Percentiles rank a stretch among this genome's conserved stretches.
These are phyloP conservation scores for Cataglyphis cursor DNA, from an alignment of 2,888 invertebrate genomes.

Conservation along the genomic window DNA sequence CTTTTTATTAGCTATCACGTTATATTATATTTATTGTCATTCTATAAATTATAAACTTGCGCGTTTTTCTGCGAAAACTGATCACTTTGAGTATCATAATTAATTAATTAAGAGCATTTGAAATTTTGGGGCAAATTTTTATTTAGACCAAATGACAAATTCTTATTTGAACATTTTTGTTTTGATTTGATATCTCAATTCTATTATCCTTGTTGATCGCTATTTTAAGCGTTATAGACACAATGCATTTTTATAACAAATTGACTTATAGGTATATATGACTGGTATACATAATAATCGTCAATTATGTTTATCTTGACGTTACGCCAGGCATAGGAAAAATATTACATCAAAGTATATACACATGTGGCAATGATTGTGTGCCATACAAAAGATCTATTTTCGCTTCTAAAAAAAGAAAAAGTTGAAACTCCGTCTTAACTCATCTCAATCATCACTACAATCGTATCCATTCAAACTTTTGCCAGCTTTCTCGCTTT, in stretches of 20 bases:
- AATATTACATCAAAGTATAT: constrained; percentile 25
- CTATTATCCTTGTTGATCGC: neutral
- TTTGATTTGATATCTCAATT: neutral
- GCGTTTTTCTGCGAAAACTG: neutral
- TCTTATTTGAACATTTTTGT: neutral
- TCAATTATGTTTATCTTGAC: constrained; percentile 46
- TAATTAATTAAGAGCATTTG: neutral
- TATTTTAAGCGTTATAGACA: neutral
- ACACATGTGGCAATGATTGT: constrained; percentile 43
- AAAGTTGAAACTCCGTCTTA: neutral
- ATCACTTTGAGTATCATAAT: neutral
- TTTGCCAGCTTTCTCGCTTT: neutral
- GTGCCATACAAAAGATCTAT: constrained; percentile 35
- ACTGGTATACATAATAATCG: constrained; percentile 21
- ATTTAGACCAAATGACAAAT: neutral
- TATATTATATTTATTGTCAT: neutral
- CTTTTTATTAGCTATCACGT: constrained; percentile 8
- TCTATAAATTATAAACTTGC: neutral
- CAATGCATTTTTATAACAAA: constrained; percentile 5
- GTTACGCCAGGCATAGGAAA: constrained; percentile 36
- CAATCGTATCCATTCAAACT: constrained; percentile 11
- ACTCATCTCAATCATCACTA: constrained; percentile 9
- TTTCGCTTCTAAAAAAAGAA: constrained; percentile 33
- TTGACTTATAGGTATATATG: constrained; percentile 8
- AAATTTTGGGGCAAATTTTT: neutral